A percentile compares a stretch with the other conserved stretches of the same genome.
phyloP scores from a whole-genome alignment of 1,140 invertebrate species.

The Campoletis sonorensis region DNA sequence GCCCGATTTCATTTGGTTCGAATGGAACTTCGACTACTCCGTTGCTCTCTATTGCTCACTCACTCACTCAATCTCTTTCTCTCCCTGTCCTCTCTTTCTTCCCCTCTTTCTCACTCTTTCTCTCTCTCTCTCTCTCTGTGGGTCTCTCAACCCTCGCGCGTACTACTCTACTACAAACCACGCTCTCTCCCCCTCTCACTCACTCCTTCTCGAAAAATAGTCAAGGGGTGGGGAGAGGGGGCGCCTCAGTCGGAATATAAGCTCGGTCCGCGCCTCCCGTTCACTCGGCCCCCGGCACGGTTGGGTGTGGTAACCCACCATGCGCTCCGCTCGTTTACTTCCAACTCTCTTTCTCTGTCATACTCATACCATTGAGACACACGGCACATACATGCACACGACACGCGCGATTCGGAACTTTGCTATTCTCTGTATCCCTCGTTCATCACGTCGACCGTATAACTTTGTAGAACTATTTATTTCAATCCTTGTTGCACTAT shows the following conservation, averaged over 20 bases:
- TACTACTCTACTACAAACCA: conserved; percentile 15
- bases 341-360: conserved; percentile 51
- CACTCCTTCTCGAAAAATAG: conserved; percentile 37
- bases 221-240: neutral
- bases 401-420: neutral
- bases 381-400: conserved; percentile 3
- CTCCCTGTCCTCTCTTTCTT: conserved; percentile 26
- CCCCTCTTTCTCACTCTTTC: no score
- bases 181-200: conserved; percentile 24
- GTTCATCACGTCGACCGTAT: no score
- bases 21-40: neutral
- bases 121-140: conserved; percentile 20
- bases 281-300: conserved; percentile 68
- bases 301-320: conserved; percentile 77
- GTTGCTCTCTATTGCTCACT: neutral
- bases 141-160: conserved; percentile 24
- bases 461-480: no score
- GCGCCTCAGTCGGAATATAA: conserved; percentile 51
- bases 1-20: no score
- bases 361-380: conserved; percentile 39
- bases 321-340: conserved; percentile 57
- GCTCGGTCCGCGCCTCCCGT: conserved; percentile 58
- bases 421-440: no score
- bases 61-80: conserved; percentile 7
- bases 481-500: neutral